Conservation (phyloP, 2,113 vertebrate genomes). For the Amazona guildingii region DNA sequence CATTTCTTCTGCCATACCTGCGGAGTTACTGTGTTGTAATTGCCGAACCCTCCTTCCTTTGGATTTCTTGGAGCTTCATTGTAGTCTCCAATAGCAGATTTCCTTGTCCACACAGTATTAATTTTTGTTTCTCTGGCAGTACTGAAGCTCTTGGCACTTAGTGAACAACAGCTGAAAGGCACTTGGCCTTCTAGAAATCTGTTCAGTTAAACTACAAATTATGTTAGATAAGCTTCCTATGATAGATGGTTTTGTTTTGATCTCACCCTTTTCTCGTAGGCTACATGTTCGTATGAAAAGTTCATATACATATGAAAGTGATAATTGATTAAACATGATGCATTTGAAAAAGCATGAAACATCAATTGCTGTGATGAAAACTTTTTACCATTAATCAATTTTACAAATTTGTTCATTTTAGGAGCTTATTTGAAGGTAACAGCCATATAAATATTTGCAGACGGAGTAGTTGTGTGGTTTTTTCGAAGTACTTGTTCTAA, state of each 20-base stretch:
- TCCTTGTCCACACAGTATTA: background rate
- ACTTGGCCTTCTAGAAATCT: background rate
- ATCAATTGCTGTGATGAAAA: background rate
- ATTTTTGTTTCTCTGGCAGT: background rate
- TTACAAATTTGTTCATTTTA: background rate
- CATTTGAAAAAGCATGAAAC: background rate
- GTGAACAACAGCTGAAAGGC: background rate
- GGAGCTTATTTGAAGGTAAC: background rate
- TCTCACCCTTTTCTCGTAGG: background rate
- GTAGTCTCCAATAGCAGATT: background rate
- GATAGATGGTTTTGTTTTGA: background rate
- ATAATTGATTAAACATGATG: background rate
- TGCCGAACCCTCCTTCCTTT: background rate
- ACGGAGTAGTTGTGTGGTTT: background rate
- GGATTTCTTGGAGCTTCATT: background rate
- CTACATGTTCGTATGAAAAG: background rate
- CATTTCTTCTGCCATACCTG: background rate
- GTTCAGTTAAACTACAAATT: background rate
- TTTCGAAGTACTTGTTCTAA: background rate
- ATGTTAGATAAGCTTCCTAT: background rate
- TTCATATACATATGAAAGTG: background rate
- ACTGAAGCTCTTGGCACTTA: background rate
- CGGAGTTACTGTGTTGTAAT: background rate
- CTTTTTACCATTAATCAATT: background rate
- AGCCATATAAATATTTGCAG: background rate